Base-by-base conservation (phyloP, 2,888 invertebrate genomes). In the Pristionchus japonicus region DNA sequence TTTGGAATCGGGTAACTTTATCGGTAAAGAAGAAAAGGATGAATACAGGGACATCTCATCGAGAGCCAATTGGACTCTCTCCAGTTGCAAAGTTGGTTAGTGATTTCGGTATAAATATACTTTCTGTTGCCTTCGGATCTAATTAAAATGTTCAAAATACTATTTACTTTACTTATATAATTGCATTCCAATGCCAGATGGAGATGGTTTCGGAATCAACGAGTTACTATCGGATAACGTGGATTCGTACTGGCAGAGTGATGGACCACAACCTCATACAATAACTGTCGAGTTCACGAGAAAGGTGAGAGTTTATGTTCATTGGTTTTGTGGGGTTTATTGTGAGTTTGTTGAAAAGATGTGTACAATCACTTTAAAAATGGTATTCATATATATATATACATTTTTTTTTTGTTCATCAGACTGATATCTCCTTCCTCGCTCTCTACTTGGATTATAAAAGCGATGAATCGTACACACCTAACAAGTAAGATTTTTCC, bases 221-320 rank as follows among this genome's bases (percentile, higher is more conserved):
- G 98, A 99, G 94, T 95, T 99, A 70, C 96, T 98, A 90, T 98
- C 99, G 95, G 97, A 98, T 94, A 97, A 97, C 90, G 97, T 97
- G 95, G 99, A 99, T 92, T 98, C 98, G 4, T 99, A 98, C 95
- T 99, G 99, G 99, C 99, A 99, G 95, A 99, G 98, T 0, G 99
- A 99, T 95, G 99, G 99, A 0, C 98, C 98, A 92, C 96, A 99
- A 90, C 99, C 99, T 4, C 99, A 99, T 95, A 96, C 98, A 90
- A 98, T 99, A 0, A 99, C 98, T 94, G 97, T 99, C 91, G 93
- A 93, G 74, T 94, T 94, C 88, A 92, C 91, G 43, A 88, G 89
- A 20, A 88, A 90, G 64, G 82, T 87, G 6, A 11, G 61, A n/a
- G 43, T n/a, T 77, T 43, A 20, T 43, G 43, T 77, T n/a, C 37